phyloP scores from a whole-genome alignment of 92 coral and sea anemone species.

The Metridium senile region DNA sequence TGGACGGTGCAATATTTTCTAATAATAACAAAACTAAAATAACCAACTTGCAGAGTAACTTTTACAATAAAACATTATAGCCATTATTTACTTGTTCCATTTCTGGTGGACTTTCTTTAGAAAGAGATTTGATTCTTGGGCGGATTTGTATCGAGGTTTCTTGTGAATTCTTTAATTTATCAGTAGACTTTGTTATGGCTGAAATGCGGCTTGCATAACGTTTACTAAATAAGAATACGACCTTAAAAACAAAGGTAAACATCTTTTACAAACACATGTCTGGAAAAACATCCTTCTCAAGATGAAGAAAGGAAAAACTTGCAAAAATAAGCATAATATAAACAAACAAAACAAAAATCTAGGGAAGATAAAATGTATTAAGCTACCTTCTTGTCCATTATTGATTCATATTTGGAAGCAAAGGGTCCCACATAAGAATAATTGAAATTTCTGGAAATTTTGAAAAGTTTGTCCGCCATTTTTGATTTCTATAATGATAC shows the following conservation, averaged over 20 bases:
- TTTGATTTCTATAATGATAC: constrained; percentile 21
- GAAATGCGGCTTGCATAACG: constrained; percentile 30
- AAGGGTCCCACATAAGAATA: not conserved
- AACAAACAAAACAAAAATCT: not conserved
- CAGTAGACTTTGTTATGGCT: constrained; percentile 3
- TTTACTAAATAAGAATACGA: not conserved
- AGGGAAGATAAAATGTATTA: not conserved
- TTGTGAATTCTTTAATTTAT: constrained; percentile 14
- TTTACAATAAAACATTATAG: not conserved
- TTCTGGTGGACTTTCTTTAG: constrained; percentile 51
- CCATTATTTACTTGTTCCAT: constrained; percentile 46
- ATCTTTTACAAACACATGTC: too few relatives aligned
- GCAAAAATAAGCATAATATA: not conserved
- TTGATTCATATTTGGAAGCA: not conserved
- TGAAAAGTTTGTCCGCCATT: constrained; percentile 53
- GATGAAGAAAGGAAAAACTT: not conserved
- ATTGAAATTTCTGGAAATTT: constrained; percentile 14
- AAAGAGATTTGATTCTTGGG: constrained; percentile 76
- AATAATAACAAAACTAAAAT: too few relatives aligned
- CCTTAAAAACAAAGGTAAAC: not conserved
- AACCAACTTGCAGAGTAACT: too few relatives aligned
- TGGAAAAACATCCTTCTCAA: not conserved
- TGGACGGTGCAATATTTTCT: too few relatives aligned
- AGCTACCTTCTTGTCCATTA: constrained; percentile 5
- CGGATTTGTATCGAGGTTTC: constrained; percentile 21